A percentile compares a stretch with the other conserved stretches of the same genome.
These are phyloP conservation scores for Masticophis lateralis DNA, from an alignment of 2,797 vertebrate species.

Conservation along the genomic window DNA sequence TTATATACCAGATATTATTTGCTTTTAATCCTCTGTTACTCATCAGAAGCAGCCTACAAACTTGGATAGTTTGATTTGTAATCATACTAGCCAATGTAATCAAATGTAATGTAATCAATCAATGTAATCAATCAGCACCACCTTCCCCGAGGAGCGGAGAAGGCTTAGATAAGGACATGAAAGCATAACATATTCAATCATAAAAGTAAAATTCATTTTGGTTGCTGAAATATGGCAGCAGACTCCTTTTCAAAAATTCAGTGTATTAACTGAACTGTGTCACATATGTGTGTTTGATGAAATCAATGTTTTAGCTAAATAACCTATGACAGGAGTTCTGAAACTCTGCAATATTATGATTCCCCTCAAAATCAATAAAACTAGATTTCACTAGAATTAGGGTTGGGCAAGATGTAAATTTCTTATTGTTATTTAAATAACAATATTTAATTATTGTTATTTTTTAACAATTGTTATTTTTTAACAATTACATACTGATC, in stretches of 20 bases:
- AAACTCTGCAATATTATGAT: not conserved
- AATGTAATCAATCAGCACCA: not conserved
- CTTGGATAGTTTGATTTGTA: slow-evolving; percentile 25
- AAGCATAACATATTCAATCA: not conserved
- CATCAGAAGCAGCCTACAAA: not conserved
- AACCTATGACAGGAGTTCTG: not conserved
- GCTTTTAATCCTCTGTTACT: not conserved
- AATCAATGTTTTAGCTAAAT: not conserved
- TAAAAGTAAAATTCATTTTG: not conserved
- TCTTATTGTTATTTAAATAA: too few relatives aligned
- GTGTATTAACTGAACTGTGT: not conserved
- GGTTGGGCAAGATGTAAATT: not conserved
- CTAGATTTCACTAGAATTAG: not conserved
- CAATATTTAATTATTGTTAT: too few relatives aligned
- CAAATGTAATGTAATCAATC: too few relatives aligned
- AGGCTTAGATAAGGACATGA: slow-evolving; percentile 20
- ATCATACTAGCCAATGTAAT: too few relatives aligned
- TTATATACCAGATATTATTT: not conserved
- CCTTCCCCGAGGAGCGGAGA: not conserved
- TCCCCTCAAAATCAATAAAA: not conserved
- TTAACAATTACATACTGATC: not conserved
- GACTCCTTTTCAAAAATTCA: not conserved
- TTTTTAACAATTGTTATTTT: not conserved
- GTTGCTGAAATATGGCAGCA: not conserved
- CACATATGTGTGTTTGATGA: not conserved